phyloP scores from a whole-genome alignment of 2,888 invertebrate species.

The Erebia aethiops region DNA sequence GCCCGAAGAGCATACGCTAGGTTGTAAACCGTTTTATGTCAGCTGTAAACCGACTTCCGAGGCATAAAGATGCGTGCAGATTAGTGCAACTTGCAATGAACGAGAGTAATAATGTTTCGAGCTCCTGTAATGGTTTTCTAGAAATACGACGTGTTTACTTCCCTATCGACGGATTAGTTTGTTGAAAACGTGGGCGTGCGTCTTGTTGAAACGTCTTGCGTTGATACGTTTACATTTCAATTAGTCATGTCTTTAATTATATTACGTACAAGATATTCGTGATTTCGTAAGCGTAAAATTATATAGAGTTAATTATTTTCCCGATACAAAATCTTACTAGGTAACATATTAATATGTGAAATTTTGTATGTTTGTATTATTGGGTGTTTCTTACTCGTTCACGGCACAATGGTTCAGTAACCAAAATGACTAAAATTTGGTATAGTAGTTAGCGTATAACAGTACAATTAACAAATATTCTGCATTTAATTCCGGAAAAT shows the following conservation, averaged over 20 bases:
- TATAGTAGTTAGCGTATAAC: no score
- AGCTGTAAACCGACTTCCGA: slow-evolving; percentile 37
- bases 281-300: no score
- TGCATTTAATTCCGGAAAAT: no score
- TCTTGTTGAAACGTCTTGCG: background rate
- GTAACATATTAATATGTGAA: no score
- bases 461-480: no score
- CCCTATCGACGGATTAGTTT: slow-evolving; percentile 6
- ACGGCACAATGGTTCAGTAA: no score
- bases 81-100: slow-evolving; percentile 34
- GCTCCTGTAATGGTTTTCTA: slow-evolving; percentile 4
- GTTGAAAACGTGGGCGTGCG: background rate
- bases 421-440: no score
- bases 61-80: slow-evolving; percentile 33
- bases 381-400: no score
- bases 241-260: background rate
- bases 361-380: no score
- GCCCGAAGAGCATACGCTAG: slow-evolving; percentile 28
- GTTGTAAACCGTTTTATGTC: slow-evolving; percentile 37
- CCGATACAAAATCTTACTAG: no score
- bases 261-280: no score
- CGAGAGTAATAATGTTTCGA: slow-evolving; percentile 13
- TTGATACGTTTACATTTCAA: background rate
- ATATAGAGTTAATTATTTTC: no score
- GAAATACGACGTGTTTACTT: slow-evolving; percentile 12